Percentiles rank a stretch among this genome's conserved stretches.
phyloP scores from a whole-genome alignment of 2,113 vertebrate species.

The Psilopogon haemacephalus region DNA sequence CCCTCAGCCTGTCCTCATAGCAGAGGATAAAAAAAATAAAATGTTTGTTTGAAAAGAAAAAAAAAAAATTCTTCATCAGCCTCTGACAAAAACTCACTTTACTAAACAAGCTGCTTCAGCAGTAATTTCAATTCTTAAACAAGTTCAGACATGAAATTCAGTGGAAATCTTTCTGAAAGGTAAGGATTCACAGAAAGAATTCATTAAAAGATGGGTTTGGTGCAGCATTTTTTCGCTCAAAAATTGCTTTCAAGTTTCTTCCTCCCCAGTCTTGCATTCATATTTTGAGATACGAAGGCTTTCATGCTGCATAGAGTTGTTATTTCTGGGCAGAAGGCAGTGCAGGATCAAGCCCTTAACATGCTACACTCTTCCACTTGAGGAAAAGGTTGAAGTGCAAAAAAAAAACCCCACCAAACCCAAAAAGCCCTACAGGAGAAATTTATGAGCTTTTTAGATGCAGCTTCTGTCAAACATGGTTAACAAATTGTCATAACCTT shows the following conservation, averaged over 20 bases:
- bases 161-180: neutral
- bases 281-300: neutral
- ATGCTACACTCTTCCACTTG: neutral
- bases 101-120: neutral
- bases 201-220: neutral
- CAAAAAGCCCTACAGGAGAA: constrained; percentile 47
- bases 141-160: neutral
- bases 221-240: neutral
- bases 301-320: neutral
- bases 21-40: too few relatives aligned
- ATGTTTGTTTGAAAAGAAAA: too few relatives aligned
- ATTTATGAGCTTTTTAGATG: constrained; percentile 67
- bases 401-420: neutral
- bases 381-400: constrained; percentile 44
- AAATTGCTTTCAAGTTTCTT: neutral
- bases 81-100: neutral
- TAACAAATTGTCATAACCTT: constrained; percentile 73
- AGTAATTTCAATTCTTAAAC: neutral
- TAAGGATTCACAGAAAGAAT: neutral
- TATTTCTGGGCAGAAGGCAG: neutral
- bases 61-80: neutral
- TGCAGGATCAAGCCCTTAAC: neutral
- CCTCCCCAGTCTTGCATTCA: neutral
- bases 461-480: constrained; percentile 73
- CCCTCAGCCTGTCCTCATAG: too few relatives aligned